Percentiles rank a stretch among this genome's conserved stretches.
Evolutionary conservation across 2,113 vertebrate genomes (phyloP).

Genomic region (Hippoglossus stenolepis): DNA sequence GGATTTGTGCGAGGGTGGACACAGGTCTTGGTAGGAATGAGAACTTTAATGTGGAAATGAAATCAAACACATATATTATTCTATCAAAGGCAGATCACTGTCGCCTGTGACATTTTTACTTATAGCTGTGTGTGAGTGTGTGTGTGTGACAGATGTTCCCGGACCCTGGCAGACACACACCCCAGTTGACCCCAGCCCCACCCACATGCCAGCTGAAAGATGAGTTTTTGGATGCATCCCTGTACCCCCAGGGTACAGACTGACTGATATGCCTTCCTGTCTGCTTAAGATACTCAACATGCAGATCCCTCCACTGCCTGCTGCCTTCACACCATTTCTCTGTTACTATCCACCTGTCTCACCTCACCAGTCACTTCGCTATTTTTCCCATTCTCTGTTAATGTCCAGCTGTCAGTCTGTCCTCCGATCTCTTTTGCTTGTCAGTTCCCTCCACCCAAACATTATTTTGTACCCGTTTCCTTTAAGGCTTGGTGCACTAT

Average conservation of each 20-base stretch:
- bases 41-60: constrained; percentile 52
- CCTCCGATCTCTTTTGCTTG: constrained; percentile 44
- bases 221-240: constrained; percentile 38
- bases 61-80: constrained; percentile 53
- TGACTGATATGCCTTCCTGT: constrained; percentile 50
- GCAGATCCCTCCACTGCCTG: constrained; percentile 42
- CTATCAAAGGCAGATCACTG: constrained; percentile 45
- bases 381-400: constrained; percentile 27
- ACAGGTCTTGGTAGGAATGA: constrained; percentile 48
- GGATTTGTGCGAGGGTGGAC: constrained; percentile 65
- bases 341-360: constrained; percentile 52
- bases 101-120: constrained; percentile 20
- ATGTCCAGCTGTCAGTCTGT: constrained; percentile 47
- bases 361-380: constrained; percentile 31
- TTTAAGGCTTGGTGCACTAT: constrained; percentile 3
- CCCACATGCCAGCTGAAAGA: constrained; percentile 42
- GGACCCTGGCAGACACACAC: constrained; percentile 16
- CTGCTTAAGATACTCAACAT: constrained; percentile 51
- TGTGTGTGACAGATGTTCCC: constrained; percentile 41
- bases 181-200: constrained; percentile 35
- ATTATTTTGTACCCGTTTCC: constrained; percentile 15
- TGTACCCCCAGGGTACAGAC: constrained; percentile 6
- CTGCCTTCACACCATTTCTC: constrained; percentile 39
- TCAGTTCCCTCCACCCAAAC: neutral
- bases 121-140: neutral